A percentile compares a stretch with the other conserved stretches of the same genome.
phyloP scores from a whole-genome alignment of 2,888 invertebrate genomes.

The Eudasyphora cyanicolor region DNA sequence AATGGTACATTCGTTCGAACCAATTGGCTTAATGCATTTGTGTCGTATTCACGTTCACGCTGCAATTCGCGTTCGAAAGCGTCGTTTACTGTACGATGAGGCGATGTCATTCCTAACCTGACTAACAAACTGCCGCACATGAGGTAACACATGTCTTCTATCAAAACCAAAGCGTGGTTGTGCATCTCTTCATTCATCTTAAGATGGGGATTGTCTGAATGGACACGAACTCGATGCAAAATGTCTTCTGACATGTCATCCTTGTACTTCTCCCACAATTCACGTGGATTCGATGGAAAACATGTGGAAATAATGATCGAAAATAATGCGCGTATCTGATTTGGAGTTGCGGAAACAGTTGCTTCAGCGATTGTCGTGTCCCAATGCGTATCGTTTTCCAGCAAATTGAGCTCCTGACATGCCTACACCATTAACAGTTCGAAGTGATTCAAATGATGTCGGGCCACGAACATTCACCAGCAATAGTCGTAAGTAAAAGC shows the following conservation, averaged over 20 bases:
- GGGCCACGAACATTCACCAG: slow-evolving; percentile 73
- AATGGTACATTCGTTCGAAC: slow-evolving; percentile 18
- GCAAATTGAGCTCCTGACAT: slow-evolving; percentile 59
- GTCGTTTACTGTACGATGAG: slow-evolving; percentile 14
- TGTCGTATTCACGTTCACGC: background rate
- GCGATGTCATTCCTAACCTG: slow-evolving; percentile 16
- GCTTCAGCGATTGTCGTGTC: slow-evolving; percentile 65
- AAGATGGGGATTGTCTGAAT: slow-evolving; percentile 16
- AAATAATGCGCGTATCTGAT: slow-evolving; percentile 62
- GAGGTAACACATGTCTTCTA: slow-evolving; percentile 35
- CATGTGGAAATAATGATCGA: slow-evolving; percentile 43
- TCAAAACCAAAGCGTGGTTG: slow-evolving; percentile 43
- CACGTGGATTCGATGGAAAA: slow-evolving; percentile 32
- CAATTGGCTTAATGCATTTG: background rate
- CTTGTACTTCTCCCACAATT: slow-evolving; percentile 40
- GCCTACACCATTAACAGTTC: slow-evolving; percentile 65
- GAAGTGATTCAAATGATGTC: slow-evolving; percentile 69
- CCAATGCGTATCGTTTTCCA: slow-evolving; percentile 62
- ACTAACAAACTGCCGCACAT: slow-evolving; percentile 16
- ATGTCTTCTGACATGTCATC: slow-evolving; percentile 38
- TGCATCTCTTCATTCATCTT: slow-evolving; percentile 37
- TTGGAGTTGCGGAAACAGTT: slow-evolving; percentile 36
- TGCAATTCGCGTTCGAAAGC: too few relatives aligned
- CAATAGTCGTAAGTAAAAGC: slow-evolving; percentile 72
- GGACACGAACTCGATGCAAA: slow-evolving; percentile 28